Conservation (phyloP, 1,140 invertebrate genomes). For the Episyrphus balteatus region DNA sequence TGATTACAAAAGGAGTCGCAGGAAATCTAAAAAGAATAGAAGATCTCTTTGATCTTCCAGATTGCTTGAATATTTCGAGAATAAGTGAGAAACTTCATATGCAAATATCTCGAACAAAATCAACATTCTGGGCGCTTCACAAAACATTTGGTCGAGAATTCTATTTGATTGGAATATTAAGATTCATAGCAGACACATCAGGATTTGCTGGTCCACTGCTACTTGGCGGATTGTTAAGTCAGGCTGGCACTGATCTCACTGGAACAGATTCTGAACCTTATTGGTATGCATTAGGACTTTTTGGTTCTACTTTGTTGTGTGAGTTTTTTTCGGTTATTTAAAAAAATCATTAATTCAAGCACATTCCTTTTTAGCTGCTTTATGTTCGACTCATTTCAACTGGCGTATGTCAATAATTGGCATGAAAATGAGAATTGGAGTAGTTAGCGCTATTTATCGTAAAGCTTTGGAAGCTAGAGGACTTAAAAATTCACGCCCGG, state of each 20-base stretch:
- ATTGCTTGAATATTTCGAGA: conserved; percentile 20
- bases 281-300: conserved; percentile 64
- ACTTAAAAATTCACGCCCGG: conserved; percentile 33
- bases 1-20: conserved; percentile 71
- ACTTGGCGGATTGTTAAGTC: conserved; percentile 39
- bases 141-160: conserved; percentile 77
- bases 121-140: conserved; percentile 64
- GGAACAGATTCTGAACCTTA: conserved; percentile 44
- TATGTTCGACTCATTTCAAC: conserved; percentile 81
- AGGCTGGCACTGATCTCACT: conserved; percentile 29
- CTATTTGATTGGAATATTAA: conserved; percentile 78
- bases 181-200: conserved; percentile 69
- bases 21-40: conserved; percentile 60
- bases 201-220: conserved; percentile 84
- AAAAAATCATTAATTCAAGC: background rate
- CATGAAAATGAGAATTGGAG: conserved; percentile 73
- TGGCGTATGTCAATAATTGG: conserved; percentile 76
- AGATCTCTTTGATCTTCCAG: conserved; percentile 79
- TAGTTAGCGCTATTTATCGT: conserved; percentile 76
- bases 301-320: conserved; percentile 53
- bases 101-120: conserved; percentile 25
- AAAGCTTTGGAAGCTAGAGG: conserved; percentile 61
- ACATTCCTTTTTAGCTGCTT: conserved; percentile 42
- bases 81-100: conserved; percentile 24
- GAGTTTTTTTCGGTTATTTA: conserved; percentile 13